Percentiles rank a stretch among this genome's conserved stretches.
Conservation (phyloP, 2,113 vertebrate genomes). For the Odocoileus hemionus region DNA sequence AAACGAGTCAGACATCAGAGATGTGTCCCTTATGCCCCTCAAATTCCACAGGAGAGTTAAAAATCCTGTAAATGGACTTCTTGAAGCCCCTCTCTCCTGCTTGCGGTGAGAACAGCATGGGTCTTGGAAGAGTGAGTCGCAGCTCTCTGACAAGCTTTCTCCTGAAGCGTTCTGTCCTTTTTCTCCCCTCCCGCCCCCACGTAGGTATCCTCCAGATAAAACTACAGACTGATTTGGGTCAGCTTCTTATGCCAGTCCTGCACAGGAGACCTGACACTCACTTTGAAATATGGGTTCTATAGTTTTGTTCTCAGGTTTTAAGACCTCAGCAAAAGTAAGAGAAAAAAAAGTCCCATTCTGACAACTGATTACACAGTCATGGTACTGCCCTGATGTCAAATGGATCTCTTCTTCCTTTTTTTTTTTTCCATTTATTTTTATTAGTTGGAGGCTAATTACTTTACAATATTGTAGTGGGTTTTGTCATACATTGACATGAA, state of each 20-base stretch:
- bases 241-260: background rate
- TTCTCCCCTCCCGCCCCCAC: rapidly evolving
- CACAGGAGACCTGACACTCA: background rate
- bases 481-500: no score
- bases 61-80: background rate
- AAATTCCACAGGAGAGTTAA: background rate
- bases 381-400: background rate
- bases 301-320: background rate
- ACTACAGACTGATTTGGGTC: background rate
- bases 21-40: background rate
- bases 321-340: background rate
- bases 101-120: background rate
- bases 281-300: background rate
- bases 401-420: background rate
- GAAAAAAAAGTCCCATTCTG: background rate
- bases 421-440: no score
- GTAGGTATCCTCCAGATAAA: background rate
- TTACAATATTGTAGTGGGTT: no score
- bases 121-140: background rate
- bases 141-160: no score
- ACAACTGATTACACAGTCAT: background rate
- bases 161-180: background rate
- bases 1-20: background rate
- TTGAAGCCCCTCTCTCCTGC: background rate
- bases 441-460: no score